Conservation (phyloP, 2,113 vertebrate species). For the Hemichromis elongatus region DNA sequence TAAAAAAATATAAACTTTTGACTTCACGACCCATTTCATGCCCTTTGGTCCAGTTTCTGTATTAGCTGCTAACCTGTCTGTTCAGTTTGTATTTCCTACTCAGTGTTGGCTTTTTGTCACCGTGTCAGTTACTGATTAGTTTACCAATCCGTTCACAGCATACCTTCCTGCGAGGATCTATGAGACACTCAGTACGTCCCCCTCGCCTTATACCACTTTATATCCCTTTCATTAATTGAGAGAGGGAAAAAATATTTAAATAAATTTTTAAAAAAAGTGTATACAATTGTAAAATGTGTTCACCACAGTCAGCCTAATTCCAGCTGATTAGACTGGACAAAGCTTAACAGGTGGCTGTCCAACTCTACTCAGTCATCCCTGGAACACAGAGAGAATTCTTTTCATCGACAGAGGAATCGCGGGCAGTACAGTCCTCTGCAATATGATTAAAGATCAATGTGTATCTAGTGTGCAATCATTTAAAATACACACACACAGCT, state of each 20-base stretch:
- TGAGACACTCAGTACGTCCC: not conserved
- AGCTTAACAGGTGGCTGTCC: conserved; percentile 34
- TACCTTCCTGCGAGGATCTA: not conserved
- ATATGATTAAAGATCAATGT: conserved; percentile 13
- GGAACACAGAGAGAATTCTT: conserved; percentile 62
- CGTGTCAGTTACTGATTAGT: not conserved
- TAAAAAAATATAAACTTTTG: not conserved
- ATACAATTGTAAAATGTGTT: conserved; percentile 33
- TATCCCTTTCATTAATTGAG: conserved; percentile 22
- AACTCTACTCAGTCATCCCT: conserved; percentile 54
- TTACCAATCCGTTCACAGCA: not conserved
- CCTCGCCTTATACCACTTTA: not conserved
- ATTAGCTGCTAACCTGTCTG: not conserved
- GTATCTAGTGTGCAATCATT: not conserved
- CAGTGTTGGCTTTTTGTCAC: not conserved
- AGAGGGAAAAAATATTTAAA: conserved; percentile 26
- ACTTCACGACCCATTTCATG: not conserved
- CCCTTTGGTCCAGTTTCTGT: conserved; percentile 6
- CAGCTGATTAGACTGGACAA: conserved; percentile 51
- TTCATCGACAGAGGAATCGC: conserved; percentile 34
- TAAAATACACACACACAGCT: not conserved
- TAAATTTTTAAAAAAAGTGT: too few relatives aligned
- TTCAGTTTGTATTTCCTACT: not conserved
- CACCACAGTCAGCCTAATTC: conserved; percentile 32
- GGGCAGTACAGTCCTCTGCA: not conserved